phyloP scores from a whole-genome alignment of 2,888 invertebrate genomes.

The Sinodicranocentrus sp. region DNA sequence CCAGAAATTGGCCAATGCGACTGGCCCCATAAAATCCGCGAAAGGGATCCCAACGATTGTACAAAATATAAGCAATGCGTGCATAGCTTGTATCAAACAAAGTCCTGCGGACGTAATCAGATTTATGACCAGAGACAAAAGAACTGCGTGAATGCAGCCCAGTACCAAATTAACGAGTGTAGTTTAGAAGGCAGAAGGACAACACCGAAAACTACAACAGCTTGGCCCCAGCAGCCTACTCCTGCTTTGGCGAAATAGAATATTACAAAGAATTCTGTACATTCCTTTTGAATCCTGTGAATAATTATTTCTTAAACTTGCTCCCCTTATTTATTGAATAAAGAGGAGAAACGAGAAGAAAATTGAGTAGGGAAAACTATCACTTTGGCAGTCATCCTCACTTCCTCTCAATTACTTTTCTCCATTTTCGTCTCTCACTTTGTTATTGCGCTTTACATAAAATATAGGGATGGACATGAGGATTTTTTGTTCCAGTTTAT shows the following conservation, averaged over 20 bases:
- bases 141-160: constrained; percentile 39
- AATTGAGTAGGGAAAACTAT: neutral
- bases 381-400: no score
- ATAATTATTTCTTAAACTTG: no score
- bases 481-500: no score
- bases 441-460: neutral
- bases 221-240: no score
- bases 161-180: constrained; percentile 29
- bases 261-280: no score
- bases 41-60: constrained; percentile 57
- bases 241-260: no score
- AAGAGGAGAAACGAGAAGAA: neutral
- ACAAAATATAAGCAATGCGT: constrained; percentile 62
- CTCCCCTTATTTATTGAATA: no score
- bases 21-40: constrained; percentile 70
- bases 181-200: no score
- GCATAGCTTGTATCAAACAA: constrained; percentile 40
- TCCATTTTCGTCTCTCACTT: neutral
- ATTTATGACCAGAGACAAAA: constrained; percentile 48
- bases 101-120: constrained; percentile 49
- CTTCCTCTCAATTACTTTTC: neutral
- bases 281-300: no score
- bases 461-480: neutral
- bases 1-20: constrained; percentile 72
- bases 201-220: no score